These are phyloP conservation scores for Serranus cabrilla DNA, from an alignment of 2,797 vertebrate species.

Conservation along the genomic window DNA sequence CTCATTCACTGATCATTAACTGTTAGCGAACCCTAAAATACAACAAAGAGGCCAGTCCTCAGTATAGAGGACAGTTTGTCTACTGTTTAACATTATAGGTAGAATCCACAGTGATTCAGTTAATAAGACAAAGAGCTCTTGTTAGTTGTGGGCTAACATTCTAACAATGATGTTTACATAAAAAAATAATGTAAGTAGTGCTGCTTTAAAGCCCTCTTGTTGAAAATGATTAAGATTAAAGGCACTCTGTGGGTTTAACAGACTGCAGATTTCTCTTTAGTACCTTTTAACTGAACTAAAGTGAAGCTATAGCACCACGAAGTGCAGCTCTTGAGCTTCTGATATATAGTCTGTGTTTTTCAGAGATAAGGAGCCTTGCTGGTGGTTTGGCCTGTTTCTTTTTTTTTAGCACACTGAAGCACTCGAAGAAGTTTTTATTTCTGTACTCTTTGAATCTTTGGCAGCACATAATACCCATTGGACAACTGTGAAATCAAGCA, in stretches of 20 bases:
- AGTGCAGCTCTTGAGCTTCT: background rate
- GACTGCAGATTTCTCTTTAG: background rate
- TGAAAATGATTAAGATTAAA: background rate
- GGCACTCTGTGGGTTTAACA: background rate
- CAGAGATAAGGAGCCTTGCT: background rate
- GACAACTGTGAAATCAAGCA: conserved; percentile 1
- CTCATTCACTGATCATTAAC: too few species aligned
- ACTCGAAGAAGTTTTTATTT: conserved; percentile 7
- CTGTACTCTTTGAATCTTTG: conserved; percentile 1
- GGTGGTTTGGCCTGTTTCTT: background rate
- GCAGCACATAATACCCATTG: background rate
- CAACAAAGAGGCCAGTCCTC: too few species aligned
- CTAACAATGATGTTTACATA: background rate
- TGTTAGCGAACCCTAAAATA: too few species aligned
- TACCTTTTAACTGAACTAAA: background rate
- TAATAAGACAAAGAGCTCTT: too few species aligned
- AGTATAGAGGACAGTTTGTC: too few species aligned
- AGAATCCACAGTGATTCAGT: background rate
- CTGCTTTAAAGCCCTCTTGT: background rate
- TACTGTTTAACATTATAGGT: too few species aligned
- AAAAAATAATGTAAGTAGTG: background rate
- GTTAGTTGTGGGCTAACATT: background rate
- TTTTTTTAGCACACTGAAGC: background rate
- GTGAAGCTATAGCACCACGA: background rate
- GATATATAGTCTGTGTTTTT: background rate